A percentile compares a stretch with the other conserved stretches of the same genome.
Evolutionary conservation across 2,113 vertebrate species (phyloP).

Genomic region (Dicentrarchus labrax): DNA sequence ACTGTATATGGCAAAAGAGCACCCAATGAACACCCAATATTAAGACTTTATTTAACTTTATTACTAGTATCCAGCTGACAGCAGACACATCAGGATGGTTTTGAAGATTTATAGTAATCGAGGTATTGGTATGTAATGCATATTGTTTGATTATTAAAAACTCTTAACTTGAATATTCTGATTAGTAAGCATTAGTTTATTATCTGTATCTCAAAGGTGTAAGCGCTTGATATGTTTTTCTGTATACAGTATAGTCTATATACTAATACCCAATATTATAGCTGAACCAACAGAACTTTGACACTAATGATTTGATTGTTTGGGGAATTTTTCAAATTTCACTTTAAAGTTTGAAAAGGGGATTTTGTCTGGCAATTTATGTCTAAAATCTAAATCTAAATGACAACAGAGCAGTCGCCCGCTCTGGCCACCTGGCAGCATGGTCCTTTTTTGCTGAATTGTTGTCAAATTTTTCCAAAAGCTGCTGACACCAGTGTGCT

Average conservation of each 20-base stretch:
- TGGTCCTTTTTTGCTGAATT: constrained; percentile 32
- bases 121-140: not conserved
- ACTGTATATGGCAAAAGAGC: not conserved
- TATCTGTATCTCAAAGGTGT: not conserved
- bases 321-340: not conserved
- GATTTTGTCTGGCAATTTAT: not conserved
- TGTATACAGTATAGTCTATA: not conserved
- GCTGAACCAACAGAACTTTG: not conserved
- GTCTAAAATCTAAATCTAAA: not conserved
- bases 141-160: not conserved
- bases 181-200: not conserved
- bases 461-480: constrained; percentile 50
- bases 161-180: not conserved
- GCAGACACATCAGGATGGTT: no score
- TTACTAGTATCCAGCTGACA: not conserved
- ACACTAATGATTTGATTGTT: no score
- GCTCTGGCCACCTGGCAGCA: not conserved
- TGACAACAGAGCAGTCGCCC: not conserved
- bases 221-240: not conserved
- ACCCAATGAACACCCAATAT: no score
- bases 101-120: not conserved
- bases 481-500: constrained; percentile 44
- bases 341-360: not conserved
- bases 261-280: not conserved
- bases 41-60: not conserved